These are phyloP conservation scores for Latrodectus geometricus DNA, from an alignment of 1,140 invertebrate species.

Conservation along the genomic window DNA sequence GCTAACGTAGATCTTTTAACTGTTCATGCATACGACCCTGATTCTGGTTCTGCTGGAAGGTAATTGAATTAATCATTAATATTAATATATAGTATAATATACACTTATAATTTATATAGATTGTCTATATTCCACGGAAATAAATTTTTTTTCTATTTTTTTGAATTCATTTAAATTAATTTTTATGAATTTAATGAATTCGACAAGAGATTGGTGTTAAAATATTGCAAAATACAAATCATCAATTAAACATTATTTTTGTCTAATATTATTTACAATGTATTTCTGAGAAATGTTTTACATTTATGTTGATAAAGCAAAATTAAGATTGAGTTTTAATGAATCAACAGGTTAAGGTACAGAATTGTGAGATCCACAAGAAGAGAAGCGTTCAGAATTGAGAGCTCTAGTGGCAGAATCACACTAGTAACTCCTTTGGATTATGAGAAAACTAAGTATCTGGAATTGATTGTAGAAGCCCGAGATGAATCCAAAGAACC, in stretches of 20 bases:
- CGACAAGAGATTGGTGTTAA: too few species aligned
- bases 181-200: too few species aligned
- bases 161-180: too few species aligned
- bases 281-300: too few species aligned
- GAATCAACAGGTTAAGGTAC: conserved; percentile 32
- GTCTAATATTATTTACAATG: too few species aligned
- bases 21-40: conserved; percentile 64
- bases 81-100: conserved; percentile 55
- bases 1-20: conserved; percentile 63
- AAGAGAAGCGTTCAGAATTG: conserved; percentile 80
- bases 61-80: background rate
- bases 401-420: conserved; percentile 89
- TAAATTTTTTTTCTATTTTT: too few species aligned
- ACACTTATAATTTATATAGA: background rate
- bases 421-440: conserved; percentile 92
- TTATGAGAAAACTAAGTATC: conserved; percentile 91
- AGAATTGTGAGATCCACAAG: conserved; percentile 57
- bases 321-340: too few species aligned
- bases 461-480: conserved; percentile 93
- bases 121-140: too few species aligned
- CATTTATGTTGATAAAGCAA: too few species aligned
- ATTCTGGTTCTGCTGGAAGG: conserved; percentile 64
- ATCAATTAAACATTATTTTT: too few species aligned
- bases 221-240: too few species aligned
- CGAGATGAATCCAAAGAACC: conserved; percentile 69